Percentiles rank a stretch among this genome's conserved stretches.
phyloP scores from a whole-genome alignment of 2,797 vertebrate genomes.

The Pangasius djambal region DNA sequence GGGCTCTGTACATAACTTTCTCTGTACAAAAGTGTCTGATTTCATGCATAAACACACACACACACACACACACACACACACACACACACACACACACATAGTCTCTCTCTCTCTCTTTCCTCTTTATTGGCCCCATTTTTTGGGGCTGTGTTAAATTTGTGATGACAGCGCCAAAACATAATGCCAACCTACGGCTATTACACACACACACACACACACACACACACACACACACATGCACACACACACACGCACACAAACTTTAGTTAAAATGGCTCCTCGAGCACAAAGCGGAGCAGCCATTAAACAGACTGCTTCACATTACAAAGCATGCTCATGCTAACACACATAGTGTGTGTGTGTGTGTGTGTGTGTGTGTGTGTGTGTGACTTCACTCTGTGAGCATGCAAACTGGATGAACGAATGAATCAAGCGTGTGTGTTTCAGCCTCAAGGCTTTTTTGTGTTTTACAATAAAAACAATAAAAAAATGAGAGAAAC shows the following conservation, averaged over 20 bases:
- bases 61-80: slow-evolving; percentile 15
- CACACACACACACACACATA: slow-evolving; percentile 7
- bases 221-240: slow-evolving; percentile 39
- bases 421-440: slow-evolving; percentile 14
- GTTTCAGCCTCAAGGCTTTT: slow-evolving; percentile 24
- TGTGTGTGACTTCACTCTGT: slow-evolving; percentile 9
- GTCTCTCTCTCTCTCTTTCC: background rate
- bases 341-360: slow-evolving; percentile 13
- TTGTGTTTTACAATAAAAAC: slow-evolving; percentile 32
- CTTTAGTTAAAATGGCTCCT: slow-evolving; percentile 30
- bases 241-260: background rate
- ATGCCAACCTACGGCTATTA: slow-evolving; percentile 43
- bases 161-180: slow-evolving; percentile 35
- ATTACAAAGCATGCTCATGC: slow-evolving; percentile 3
- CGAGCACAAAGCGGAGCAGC: slow-evolving; percentile 14
- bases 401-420: slow-evolving; percentile 19
- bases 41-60: background rate
- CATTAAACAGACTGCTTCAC: slow-evolving; percentile 33
- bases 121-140: slow-evolving; percentile 38
- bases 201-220: slow-evolving; percentile 26
- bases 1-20: background rate
- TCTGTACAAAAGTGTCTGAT: background rate
- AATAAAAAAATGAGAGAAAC: slow-evolving; percentile 25
- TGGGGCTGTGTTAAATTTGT: slow-evolving; percentile 35
- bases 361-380: slow-evolving; percentile 32